Evolutionary conservation across 1,140 invertebrate genomes (phyloP).

Genomic region (Lithobius niger): DNA sequence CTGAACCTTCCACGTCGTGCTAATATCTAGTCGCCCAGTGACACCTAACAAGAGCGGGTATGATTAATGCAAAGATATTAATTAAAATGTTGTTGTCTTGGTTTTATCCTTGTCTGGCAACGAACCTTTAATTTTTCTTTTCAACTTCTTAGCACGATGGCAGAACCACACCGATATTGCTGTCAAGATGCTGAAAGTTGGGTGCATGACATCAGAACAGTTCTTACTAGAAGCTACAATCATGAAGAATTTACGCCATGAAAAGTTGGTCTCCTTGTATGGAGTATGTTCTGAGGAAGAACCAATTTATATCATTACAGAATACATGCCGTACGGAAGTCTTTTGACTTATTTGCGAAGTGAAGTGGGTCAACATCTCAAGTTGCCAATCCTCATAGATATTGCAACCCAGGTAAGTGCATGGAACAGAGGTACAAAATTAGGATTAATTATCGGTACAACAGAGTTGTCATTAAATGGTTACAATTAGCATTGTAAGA

Average conservation of each 20-base stretch:
- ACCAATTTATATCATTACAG: conserved; percentile 89
- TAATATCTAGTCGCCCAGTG: too few relatives aligned
- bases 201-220: conserved; percentile 92
- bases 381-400: conserved; percentile 82
- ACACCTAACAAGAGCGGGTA: too few relatives aligned
- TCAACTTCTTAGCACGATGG: too few relatives aligned
- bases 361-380: conserved; percentile 66
- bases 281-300: conserved; percentile 89
- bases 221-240: conserved; percentile 94
- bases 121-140: too few relatives aligned
- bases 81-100: too few relatives aligned
- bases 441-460: too few relatives aligned
- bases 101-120: too few relatives aligned
- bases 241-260: conserved; percentile 96
- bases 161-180: conserved; percentile 85
- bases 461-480: too few relatives aligned
- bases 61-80: too few relatives aligned
- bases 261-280: conserved; percentile 83
- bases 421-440: too few relatives aligned
- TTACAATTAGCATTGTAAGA: too few relatives aligned
- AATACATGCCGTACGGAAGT: conserved; percentile 89
- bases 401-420: conserved; percentile 91
- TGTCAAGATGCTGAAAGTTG: conserved; percentile 88
- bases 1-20: too few relatives aligned
- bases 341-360: conserved; percentile 78